phyloP scores from a whole-genome alignment of 2,888 invertebrate genomes.

The Thyatira batis region DNA sequence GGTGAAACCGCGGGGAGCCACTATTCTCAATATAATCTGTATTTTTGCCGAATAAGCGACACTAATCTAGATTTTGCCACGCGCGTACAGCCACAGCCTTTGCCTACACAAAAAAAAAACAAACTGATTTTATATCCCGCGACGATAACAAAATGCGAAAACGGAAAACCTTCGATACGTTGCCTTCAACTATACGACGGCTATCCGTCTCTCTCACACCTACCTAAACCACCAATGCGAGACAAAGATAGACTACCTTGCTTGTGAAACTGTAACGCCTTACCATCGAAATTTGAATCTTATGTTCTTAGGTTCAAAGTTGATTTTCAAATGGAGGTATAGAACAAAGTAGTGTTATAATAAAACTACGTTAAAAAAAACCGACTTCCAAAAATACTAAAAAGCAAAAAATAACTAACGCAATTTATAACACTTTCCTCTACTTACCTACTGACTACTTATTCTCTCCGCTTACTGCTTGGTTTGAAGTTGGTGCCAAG shows the following conservation, averaged over 20 bases:
- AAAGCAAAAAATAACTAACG: too few relatives aligned
- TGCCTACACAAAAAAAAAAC: neutral
- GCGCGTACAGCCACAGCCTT: neutral
- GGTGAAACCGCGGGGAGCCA: too few relatives aligned
- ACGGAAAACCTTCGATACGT: neutral
- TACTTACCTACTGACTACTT: too few relatives aligned
- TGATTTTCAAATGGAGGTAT: neutral
- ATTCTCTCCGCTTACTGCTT: too few relatives aligned
- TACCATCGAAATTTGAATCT: neutral
- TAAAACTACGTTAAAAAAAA: too few relatives aligned
- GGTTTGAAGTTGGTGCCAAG: too few relatives aligned
- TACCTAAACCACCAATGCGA: neutral
- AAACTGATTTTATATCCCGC: conserved; percentile 2
- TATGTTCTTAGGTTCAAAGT: neutral
- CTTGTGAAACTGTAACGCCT: neutral
- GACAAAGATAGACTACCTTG: neutral
- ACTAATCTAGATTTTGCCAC: too few relatives aligned
- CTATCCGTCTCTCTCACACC: neutral
- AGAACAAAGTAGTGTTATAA: neutral
- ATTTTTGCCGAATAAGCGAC: too few relatives aligned
- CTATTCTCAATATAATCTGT: too few relatives aligned
- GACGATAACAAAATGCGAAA: conserved; percentile 1
- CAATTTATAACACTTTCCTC: too few relatives aligned
- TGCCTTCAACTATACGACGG: neutral
- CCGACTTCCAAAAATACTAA: too few relatives aligned